Evolutionary conservation across 2,797 vertebrate genomes (phyloP).

Genomic region (Malurus leucopterus): DNA sequence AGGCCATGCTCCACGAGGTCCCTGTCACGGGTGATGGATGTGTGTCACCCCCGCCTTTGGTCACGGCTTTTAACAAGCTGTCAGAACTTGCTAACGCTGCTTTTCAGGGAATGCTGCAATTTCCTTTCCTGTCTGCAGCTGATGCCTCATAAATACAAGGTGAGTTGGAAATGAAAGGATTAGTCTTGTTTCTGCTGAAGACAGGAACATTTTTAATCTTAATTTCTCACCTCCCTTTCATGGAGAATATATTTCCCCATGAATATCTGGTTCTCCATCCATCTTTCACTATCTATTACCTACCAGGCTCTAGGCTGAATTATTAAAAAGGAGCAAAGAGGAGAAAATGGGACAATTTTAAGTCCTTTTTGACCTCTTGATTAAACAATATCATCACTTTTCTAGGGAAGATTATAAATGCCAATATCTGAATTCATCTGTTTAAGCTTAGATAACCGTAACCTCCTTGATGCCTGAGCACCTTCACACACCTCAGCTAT

Average conservation of each 20-base stretch:
- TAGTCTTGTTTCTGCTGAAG: slow-evolving; percentile 9
- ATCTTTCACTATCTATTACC: background rate
- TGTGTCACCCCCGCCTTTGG: background rate
- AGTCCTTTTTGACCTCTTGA: slow-evolving; percentile 13
- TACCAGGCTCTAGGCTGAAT: background rate
- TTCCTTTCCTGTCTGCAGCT: slow-evolving; percentile 14
- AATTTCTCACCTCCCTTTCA: slow-evolving; percentile 13
- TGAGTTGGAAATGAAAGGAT: slow-evolving; percentile 22
- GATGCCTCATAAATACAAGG: slow-evolving; percentile 42
- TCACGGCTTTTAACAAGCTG: slow-evolving; percentile 24
- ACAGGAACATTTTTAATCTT: slow-evolving; percentile 20
- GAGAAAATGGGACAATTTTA: background rate
- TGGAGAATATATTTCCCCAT: background rate
- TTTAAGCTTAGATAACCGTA: background rate
- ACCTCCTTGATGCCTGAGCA: background rate
- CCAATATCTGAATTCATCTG: background rate
- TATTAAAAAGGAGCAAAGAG: background rate
- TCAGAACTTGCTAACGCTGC: background rate
- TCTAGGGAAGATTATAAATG: background rate
- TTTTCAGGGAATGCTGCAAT: slow-evolving; percentile 12
- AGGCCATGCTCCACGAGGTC: background rate
- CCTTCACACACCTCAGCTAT: background rate
- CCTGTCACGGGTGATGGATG: background rate
- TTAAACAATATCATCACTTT: slow-evolving; percentile 21
- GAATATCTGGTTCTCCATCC: background rate